Evolutionary conservation across 1,140 invertebrate species (phyloP), one percentile per base, ranked within the genome.

Genomic region (Drosophila mojavensis): DNA sequence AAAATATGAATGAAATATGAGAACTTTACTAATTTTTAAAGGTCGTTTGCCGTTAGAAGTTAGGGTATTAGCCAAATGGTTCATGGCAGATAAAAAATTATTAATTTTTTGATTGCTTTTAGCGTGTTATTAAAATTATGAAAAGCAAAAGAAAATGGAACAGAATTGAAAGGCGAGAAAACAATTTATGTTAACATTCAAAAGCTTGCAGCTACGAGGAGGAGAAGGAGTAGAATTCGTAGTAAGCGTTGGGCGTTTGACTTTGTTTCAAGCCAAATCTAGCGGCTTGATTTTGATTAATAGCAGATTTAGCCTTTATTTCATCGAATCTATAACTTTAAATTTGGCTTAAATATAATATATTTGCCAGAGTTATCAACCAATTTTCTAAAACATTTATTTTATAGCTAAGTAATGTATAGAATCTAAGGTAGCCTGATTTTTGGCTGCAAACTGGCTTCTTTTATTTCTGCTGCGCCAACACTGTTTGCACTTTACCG

Each of bases 61-160:
- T 47, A 48, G 58, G 43, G 26, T 60, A 47, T 60, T 33, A 17
- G 15, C 5, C 1, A 47, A 45, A 43, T 30, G 5, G 17, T 13
- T 48, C 28, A 33, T 60, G 15, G n/a, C 9, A 28, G 5, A 1
- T 47, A 1, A 33, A 30, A 47, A 33, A 60, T 33, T 48, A 20
- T 47, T 17, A 60, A 15, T 20, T 60, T 48, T 48, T 60, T 60
- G 58, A 60, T 60, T 48, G 28, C 58, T 60, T 33, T 39, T 60
- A 28, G 4, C 28, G 43, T 60, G 43, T 45, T 48, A 48, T 33
- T 20, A 6, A 48, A 59, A 48, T 47, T 15, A 30, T 3, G 26
- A 30, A 1, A 48, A 48, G 45, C 1, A 15, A 20, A 11, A 33
- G 4, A 15, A 41, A 20, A 30, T 24, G 20, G 20, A 24, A 24